A percentile compares a stretch with the other conserved stretches of the same genome.
These are phyloP conservation scores for Ceriagrion tenellum DNA, from an alignment of 2,888 invertebrate species.

Conservation along the genomic window DNA sequence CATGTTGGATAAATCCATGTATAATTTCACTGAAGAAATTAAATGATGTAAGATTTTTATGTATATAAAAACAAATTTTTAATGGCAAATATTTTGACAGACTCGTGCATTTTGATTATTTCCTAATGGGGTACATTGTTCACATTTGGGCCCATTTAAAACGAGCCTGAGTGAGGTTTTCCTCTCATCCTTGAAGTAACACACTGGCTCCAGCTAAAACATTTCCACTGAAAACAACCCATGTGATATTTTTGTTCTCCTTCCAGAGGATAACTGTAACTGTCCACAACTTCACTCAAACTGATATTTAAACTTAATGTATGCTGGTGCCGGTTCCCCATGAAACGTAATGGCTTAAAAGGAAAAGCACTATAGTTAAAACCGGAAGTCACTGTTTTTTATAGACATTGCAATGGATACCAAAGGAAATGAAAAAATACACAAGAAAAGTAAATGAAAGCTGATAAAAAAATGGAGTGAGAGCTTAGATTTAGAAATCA, in stretches of 20 bases:
- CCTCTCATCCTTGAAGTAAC: background rate
- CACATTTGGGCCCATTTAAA: background rate
- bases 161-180: background rate
- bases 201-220: background rate
- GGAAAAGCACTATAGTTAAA: no score
- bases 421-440: no score
- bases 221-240: background rate
- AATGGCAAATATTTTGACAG: background rate
- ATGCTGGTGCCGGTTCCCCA: background rate
- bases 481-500: no score
- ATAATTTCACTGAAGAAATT: slow-evolving; percentile 4
- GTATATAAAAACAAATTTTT: background rate
- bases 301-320: background rate
- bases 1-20: background rate
- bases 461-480: no score
- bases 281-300: background rate
- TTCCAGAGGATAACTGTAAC: background rate
- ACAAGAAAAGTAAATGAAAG: no score
- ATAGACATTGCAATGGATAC: no score
- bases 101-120: background rate
- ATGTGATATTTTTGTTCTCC: background rate
- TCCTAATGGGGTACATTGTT: background rate
- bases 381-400: no score
- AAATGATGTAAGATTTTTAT: background rate
- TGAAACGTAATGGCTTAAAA: background rate